Percentiles rank a stretch among this genome's conserved stretches.
Conservation (phyloP, 2,113 vertebrate species). For the Peromyscus polionotus region DNA sequence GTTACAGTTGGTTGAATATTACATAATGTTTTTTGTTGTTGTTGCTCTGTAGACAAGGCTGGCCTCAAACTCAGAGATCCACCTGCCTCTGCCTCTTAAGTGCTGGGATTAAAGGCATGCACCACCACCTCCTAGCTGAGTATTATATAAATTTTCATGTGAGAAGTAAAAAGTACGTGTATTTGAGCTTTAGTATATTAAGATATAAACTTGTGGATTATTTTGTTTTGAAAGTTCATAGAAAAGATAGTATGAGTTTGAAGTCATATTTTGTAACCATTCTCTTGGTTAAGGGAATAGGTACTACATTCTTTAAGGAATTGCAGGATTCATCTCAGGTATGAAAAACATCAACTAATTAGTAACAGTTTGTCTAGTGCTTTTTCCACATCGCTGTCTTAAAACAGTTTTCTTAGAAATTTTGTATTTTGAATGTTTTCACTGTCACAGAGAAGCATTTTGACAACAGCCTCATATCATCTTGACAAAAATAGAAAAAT, state of each 20-base stretch:
- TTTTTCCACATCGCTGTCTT: slow-evolving; percentile 2
- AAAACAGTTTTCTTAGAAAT: slow-evolving; percentile 32
- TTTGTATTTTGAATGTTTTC: slow-evolving; percentile 33
- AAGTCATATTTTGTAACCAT: slow-evolving; percentile 26
- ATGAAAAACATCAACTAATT: slow-evolving; percentile 15
- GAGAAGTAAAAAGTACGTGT: not conserved
- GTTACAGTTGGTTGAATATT: not conserved
- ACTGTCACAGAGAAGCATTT: not conserved
- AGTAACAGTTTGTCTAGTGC: slow-evolving; percentile 15
- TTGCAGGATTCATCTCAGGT: slow-evolving; percentile 9
- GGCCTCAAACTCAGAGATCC: not conserved
- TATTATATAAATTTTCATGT: slow-evolving; percentile 24
- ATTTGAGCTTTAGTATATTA: slow-evolving; percentile 53
- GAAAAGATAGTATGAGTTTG: not conserved
- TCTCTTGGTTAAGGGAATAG: not conserved
- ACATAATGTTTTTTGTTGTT: not conserved
- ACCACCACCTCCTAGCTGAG: not conserved
- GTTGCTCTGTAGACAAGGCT: not conserved
- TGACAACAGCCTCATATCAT: not conserved
- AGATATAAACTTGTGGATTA: not conserved
- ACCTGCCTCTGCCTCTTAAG: not conserved
- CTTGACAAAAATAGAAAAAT: not conserved
- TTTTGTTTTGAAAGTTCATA: slow-evolving; percentile 39
- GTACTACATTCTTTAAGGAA: slow-evolving; percentile 1
- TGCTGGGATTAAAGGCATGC: not conserved